Conservation (phyloP, 2,888 invertebrate species). For the Volucella inflata region DNA sequence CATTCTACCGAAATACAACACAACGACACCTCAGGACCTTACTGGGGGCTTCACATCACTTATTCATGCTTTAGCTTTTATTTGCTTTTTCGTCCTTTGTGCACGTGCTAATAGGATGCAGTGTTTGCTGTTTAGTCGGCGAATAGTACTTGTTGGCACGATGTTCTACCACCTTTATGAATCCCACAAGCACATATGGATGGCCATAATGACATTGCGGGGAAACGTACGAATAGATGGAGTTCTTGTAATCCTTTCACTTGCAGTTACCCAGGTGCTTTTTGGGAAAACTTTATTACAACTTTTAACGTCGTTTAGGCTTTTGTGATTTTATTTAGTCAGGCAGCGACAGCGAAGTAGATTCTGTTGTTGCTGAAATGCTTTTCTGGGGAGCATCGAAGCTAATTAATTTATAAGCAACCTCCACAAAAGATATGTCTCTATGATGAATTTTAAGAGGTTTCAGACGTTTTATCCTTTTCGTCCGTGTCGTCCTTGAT, state of each 20-base stretch:
- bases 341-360: constrained; percentile 32
- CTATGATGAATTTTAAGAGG: constrained; percentile 60
- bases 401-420: constrained; percentile 64
- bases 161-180: constrained; percentile 33
- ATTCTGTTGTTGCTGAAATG: constrained; percentile 45
- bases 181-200: neutral
- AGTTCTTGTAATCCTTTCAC: constrained; percentile 39
- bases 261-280: constrained; percentile 31
- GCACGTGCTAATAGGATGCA: constrained; percentile 42
- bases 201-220: constrained; percentile 50
- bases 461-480: constrained; percentile 37
- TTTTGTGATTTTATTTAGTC: constrained; percentile 17
- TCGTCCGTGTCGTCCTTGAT: constrained; percentile 28
- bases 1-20: neutral
- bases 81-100: constrained; percentile 51
- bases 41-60: constrained; percentile 42
- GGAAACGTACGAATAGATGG: constrained; percentile 10
- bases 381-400: constrained; percentile 33
- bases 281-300: constrained; percentile 52
- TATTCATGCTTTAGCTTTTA: constrained; percentile 43
- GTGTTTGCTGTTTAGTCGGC: constrained; percentile 22
- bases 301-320: neutral
- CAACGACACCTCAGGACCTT: constrained; percentile 17
- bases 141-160: constrained; percentile 3
- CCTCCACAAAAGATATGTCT: constrained; percentile 32